Base-by-base conservation (phyloP, 2,888 invertebrate genomes). In the Acronicta aceris region DNA sequence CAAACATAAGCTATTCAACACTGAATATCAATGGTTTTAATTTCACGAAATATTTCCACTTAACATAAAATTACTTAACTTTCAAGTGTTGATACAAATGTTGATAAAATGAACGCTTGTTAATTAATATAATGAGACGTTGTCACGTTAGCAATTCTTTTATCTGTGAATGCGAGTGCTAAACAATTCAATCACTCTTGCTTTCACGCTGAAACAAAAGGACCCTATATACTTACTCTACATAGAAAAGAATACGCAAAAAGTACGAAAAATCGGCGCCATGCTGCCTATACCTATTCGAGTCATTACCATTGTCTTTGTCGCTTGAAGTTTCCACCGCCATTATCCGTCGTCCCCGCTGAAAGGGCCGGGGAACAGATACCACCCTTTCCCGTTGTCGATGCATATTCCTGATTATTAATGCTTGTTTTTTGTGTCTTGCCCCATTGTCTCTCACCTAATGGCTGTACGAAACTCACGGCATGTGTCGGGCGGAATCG, bases 331-430 rank as follows among this genome's bases (percentile, higher is more conserved):
- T 86, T 87, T 88, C 84, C 86, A 84, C 80, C 83, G 78, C 83
- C 84, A 89, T 90, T 89, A 89, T 87, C 87, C 86, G 82, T 81
- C 82, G 81, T 85, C 81, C 84, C 81, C 76, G 75, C 74, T 85
- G 83, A 86, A 89, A 90, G 86, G 83, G 86, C 78, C 77, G 81
- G 80, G 81, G 80, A 78, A 81, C 78, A 78, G 78, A 80, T 70
- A 79, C 78, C 83, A 84, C 89, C 86, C 84, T 84, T 81, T 80
- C 74, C 79, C 83, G 86, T 82, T 84, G 83, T 87, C 93, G 91
- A 93, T 93, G 91, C 93, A 92, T 92, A 93, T 93, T 92, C 89
- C 86, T 90, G 91, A 93, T 93, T 93, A 93, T 93, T 93, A 94
- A 93, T 93, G 93, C 89, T 86, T 86, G 92, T 91, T 93, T 93